These are phyloP conservation scores for Bombus pascuorum DNA, from an alignment of 1,140 invertebrate genomes.

Conservation along the genomic window DNA sequence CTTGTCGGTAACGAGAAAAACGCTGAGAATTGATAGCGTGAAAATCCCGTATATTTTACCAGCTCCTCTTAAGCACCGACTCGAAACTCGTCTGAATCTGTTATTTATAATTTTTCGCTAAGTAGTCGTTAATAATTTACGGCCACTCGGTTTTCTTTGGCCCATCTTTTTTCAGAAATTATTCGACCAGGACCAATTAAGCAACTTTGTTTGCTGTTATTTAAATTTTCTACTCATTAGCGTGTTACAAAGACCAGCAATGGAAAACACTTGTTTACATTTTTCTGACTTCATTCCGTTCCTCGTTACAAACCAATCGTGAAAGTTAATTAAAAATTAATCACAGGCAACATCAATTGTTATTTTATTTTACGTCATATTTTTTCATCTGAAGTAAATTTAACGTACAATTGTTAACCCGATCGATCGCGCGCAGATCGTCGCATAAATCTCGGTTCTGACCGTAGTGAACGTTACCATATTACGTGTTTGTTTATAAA, in stretches of 20 bases:
- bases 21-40: no score
- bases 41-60: no score
- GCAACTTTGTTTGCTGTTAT: not conserved
- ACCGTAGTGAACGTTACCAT: no score
- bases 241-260: not conserved
- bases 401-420: not conserved
- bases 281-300: not conserved
- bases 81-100: not conserved
- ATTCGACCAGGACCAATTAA: not conserved
- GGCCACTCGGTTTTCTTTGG: not conserved
- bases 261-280: not conserved
- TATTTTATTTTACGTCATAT: not conserved
- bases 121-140: not conserved
- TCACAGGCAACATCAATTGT: not conserved
- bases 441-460: not conserved
- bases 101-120: not conserved
- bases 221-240: not conserved
- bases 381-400: not conserved
- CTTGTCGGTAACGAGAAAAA: no score
- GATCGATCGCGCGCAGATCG: not conserved
- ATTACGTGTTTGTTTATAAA: not conserved
- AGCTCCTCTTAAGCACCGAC: not conserved
- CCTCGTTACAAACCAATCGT: not conserved
- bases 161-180: not conserved
- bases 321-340: slow-evolving; percentile 9